Conservation (phyloP, 2,797 vertebrate species). For the Anguilla obscura region DNA sequence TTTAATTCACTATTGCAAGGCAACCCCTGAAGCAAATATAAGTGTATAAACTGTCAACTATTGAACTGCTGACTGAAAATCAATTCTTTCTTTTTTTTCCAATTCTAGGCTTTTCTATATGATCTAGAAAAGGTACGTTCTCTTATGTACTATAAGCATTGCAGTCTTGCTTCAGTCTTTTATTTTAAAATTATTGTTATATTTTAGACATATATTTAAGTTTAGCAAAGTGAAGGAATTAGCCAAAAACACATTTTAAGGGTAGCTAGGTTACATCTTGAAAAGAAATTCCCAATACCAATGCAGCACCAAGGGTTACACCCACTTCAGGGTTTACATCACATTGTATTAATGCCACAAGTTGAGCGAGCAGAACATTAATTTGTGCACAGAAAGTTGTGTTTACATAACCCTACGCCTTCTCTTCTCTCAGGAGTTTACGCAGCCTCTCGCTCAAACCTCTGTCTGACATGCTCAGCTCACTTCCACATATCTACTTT, state of each 20-base stretch:
- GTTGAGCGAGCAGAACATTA: too few species aligned
- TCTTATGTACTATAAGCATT: neutral
- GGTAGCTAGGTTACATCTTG: neutral
- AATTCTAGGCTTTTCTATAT: constrained; percentile 88
- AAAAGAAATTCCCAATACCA: too few species aligned
- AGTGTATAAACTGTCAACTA: neutral
- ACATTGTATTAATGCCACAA: too few species aligned
- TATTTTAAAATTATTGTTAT: neutral
- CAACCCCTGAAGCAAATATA: neutral
- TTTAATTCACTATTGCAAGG: neutral
- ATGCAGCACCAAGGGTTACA: too few species aligned
- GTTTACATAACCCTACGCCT: too few species aligned
- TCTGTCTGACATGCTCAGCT: too few species aligned
- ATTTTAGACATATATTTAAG: neutral
- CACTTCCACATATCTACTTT: too few species aligned
- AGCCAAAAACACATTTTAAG: neutral
- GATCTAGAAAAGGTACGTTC: constrained; percentile 92
- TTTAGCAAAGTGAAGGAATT: neutral
- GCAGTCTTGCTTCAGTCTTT: neutral
- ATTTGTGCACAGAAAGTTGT: too few species aligned
- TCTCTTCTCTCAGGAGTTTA: too few species aligned
- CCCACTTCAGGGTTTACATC: too few species aligned
- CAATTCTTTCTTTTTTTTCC: constrained; percentile 29
- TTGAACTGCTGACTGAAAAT: neutral
- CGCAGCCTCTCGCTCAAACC: too few species aligned